These are phyloP conservation scores for Otolemur crassicaudatus DNA, from an alignment of 2,797 vertebrate genomes.

Conservation along the genomic window DNA sequence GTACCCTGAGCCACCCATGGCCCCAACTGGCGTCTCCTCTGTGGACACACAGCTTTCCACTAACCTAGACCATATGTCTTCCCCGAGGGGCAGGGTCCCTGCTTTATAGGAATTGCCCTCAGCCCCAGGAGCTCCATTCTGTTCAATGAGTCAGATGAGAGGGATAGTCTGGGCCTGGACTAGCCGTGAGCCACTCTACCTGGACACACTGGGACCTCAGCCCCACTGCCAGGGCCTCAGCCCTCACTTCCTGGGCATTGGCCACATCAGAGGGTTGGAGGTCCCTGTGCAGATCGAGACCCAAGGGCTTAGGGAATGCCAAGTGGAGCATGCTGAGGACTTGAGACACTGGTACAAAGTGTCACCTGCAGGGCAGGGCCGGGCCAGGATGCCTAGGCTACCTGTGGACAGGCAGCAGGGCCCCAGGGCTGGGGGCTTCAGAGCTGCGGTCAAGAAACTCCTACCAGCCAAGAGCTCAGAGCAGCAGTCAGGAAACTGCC, in stretches of 20 bases:
- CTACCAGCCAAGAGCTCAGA: fast-evolving
- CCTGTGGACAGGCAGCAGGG: too few relatives aligned
- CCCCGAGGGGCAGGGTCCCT: too few relatives aligned
- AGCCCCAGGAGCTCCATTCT: too few relatives aligned
- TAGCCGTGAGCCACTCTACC: fast-evolving
- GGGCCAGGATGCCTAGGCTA: neutral
- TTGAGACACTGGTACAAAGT: fast-evolving
- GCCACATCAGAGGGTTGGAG: neutral
- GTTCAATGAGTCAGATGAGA: neutral
- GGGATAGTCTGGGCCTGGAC: too few relatives aligned
- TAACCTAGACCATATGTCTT: fast-evolving
- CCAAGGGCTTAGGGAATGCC: fast-evolving
- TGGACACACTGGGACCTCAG: fast-evolving
- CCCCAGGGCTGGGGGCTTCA: neutral
- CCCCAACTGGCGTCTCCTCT: neutral
- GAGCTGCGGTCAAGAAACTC: fast-evolving
- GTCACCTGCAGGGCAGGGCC: neutral
- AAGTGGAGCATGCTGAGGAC: neutral
- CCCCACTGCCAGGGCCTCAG: neutral
- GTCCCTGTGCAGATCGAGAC: fast-evolving
- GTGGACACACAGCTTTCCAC: fast-evolving
- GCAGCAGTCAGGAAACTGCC: fast-evolving
- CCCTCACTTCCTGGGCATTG: neutral
- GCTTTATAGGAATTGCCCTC: neutral
- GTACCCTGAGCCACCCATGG: too few relatives aligned